These are phyloP conservation scores for Apteryx owenii DNA, from an alignment of 2,113 vertebrate species.

Conservation along the genomic window DNA sequence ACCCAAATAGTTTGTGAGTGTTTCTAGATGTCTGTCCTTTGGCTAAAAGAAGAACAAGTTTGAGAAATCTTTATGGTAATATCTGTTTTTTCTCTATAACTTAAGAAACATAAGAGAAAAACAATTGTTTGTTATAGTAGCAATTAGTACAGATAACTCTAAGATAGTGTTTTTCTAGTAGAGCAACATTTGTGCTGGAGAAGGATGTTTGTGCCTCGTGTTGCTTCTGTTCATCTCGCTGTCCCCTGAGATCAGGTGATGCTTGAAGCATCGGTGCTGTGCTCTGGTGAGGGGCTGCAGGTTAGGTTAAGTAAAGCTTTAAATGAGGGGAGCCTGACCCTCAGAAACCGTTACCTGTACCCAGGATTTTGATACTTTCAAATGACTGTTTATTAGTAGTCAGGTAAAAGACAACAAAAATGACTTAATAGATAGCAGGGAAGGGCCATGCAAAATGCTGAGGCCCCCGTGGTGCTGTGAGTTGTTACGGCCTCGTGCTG, in stretches of 20 bases:
- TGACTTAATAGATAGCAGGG: accelerated
- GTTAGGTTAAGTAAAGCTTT: neutral
- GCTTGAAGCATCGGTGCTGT: neutral
- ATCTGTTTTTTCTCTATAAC: neutral
- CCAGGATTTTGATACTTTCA: neutral
- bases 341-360: neutral
- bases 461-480: neutral
- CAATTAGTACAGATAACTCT: neutral
- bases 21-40: neutral
- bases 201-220: neutral
- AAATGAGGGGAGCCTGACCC: neutral
- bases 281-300: neutral
- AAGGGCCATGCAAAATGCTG: neutral
- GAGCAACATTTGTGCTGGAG: neutral
- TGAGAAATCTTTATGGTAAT: no score
- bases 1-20: neutral
- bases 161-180: neutral
- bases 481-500: neutral
- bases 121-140: neutral
- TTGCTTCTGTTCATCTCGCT: neutral
- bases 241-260: neutral
- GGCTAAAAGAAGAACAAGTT: neutral
- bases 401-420: neutral
- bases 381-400: neutral
- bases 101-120: neutral